Evolutionary conservation across 1,140 invertebrate species (phyloP).

Genomic region (Solenopsis fugax): DNA sequence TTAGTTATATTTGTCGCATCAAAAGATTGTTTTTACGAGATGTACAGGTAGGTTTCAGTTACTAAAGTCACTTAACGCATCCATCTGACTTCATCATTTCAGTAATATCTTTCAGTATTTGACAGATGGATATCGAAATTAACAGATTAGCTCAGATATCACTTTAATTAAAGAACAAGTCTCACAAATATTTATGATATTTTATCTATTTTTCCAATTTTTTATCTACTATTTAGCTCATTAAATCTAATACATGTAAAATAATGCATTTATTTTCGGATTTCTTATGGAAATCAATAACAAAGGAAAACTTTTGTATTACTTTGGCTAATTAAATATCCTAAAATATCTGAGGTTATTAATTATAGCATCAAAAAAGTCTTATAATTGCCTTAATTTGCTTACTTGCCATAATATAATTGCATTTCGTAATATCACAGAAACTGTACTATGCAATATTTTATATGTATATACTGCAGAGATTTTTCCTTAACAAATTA

Average conservation of each 20-base stretch:
- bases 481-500: slow-evolving; percentile 84
- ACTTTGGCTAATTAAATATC: background rate
- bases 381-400: slow-evolving; percentile 1
- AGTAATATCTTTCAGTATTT: background rate
- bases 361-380: slow-evolving; percentile 46
- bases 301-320: background rate
- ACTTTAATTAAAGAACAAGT: background rate
- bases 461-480: slow-evolving; percentile 90
- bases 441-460: slow-evolving; percentile 81
- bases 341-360: slow-evolving; percentile 32
- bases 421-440: slow-evolving; percentile 69
- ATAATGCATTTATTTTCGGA: background rate
- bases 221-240: background rate
- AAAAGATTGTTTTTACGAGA: slow-evolving; percentile 1
- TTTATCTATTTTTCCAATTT: slow-evolving; percentile 37
- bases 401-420: slow-evolving; percentile 73
- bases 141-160: background rate
- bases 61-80: background rate
- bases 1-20: background rate
- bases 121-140: background rate
- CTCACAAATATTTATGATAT: slow-evolving; percentile 61
- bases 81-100: background rate
- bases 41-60: background rate
- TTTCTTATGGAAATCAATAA: slow-evolving; percentile 6
- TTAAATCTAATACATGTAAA: slow-evolving; percentile 48